Base-by-base conservation (phyloP, 2,797 vertebrate species). In the Limnodromus scolopaceus region DNA sequence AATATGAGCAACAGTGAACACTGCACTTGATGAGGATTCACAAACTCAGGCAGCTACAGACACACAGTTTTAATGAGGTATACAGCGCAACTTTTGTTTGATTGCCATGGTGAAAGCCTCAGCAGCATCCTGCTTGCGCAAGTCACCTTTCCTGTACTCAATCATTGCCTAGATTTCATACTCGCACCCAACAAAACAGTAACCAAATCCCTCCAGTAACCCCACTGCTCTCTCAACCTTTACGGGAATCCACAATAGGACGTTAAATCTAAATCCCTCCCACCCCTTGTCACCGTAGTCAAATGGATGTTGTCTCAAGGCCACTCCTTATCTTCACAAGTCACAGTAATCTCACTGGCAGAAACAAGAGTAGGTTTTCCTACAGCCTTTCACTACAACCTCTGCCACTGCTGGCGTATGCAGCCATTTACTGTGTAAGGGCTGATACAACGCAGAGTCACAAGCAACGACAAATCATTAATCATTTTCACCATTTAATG, bases 21-120 rank as follows among this genome's bases (percentile, higher is more conserved):
- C 36, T 11, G 74, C 85, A 75, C 30, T 79, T 38, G 55, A 82
- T 84, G 96, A 90, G 46, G 38, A 82, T 63, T 84, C 91, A 96
- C 88, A 43, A 27, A 92, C 82, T 78, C 24, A 2, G 87, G 3
- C 1, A 1, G 87, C 94, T 61, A 92, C 91, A 92, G 64, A 94
- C 87, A 94, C 68, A 91, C 75, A 82, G 54, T 16, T 94, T 78
- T 54, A 81, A 93, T 1, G 18, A 92, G 30, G n/a, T 58, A 43
- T 28, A 46, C 22, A 71, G 82, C 2, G 60, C 82, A 87, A 80
- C 64, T 71, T 57, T 0, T 16, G 61, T 20, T 58, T 46, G 57
- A 32, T 36, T 30, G n/a, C 77, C 51, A 49, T 0, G 8, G 36
- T 36, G 49, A 81, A 25, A 77, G 66, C 71, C 78, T 46, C 66